phyloP scores from a whole-genome alignment of 2,888 invertebrate species.

The Opisthograptis luteolata region DNA sequence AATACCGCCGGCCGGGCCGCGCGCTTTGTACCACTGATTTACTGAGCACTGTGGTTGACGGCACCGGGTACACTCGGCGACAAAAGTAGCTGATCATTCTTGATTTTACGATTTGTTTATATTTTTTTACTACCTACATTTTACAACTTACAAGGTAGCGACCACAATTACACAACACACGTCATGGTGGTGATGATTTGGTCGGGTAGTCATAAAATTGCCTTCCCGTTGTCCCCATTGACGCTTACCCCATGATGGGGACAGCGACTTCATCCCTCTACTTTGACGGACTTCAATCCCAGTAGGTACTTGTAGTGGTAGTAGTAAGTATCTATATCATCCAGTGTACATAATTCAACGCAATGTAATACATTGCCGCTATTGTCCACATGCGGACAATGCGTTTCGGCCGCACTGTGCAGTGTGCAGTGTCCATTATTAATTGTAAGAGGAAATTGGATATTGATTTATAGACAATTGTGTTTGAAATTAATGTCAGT shows the following conservation, averaged over 20 bases:
- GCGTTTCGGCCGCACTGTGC: conserved; percentile 30
- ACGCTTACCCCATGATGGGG: too few species aligned
- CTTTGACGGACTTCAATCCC: too few species aligned
- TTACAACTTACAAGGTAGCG: too few species aligned
- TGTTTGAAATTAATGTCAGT: neutral
- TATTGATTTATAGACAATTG: conserved; percentile 21
- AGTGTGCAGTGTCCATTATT: conserved; percentile 24
- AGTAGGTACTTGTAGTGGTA: too few species aligned
- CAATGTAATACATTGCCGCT: conserved; percentile 27
- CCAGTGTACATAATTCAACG: conserved; percentile 4
- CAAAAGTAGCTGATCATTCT: too few species aligned
- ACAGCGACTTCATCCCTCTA: too few species aligned
- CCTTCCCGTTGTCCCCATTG: too few species aligned
- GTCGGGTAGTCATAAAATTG: too few species aligned
- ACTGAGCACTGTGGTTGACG: conserved; percentile 43
- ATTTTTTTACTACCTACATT: too few species aligned
- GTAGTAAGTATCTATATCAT: neutral
- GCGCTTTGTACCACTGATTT: conserved; percentile 45
- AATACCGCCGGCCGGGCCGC: conserved; percentile 31
- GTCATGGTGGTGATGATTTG: too few species aligned
- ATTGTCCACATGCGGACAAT: conserved; percentile 30
- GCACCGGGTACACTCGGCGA: neutral
- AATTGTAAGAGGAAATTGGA: neutral
- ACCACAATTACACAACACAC: too few species aligned
- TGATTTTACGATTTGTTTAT: too few species aligned